These are phyloP conservation scores for Pseudonaja textilis DNA, from an alignment of 2,113 vertebrate genomes.

Conservation along the genomic window DNA sequence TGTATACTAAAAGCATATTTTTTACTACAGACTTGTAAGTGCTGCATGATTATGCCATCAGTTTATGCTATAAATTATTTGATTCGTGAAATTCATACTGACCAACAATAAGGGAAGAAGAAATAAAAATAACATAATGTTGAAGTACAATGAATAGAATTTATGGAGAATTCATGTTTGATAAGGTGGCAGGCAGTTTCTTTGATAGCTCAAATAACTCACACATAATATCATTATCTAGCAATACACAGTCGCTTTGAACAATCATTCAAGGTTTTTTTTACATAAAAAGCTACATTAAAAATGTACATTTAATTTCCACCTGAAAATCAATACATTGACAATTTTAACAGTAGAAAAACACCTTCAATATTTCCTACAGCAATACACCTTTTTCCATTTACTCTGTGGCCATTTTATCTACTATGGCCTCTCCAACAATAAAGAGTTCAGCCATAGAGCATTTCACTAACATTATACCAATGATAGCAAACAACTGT, in stretches of 20 bases:
- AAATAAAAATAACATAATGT: not conserved
- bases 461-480: not conserved
- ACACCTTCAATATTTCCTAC: not conserved
- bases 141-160: not conserved
- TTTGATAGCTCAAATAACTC: not conserved
- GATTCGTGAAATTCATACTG: constrained; percentile 7
- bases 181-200: not conserved
- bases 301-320: not conserved
- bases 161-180: not conserved
- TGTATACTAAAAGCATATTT: constrained; percentile 8
- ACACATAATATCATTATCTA: not conserved
- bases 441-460: not conserved
- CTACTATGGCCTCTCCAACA: not conserved
- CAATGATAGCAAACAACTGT: not conserved
- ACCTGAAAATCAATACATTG: not conserved
- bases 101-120: not conserved
- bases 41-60: constrained; percentile 8
- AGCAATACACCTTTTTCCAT: not conserved
- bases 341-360: not conserved
- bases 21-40: constrained; percentile 14
- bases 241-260: constrained; percentile 19
- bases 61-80: constrained; percentile 48
- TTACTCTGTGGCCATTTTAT: not conserved
- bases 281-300: not conserved
- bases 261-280: constrained; percentile 1